These are phyloP conservation scores for Galleria mellonella DNA, from an alignment of 1,140 invertebrate genomes.

Conservation along the genomic window DNA sequence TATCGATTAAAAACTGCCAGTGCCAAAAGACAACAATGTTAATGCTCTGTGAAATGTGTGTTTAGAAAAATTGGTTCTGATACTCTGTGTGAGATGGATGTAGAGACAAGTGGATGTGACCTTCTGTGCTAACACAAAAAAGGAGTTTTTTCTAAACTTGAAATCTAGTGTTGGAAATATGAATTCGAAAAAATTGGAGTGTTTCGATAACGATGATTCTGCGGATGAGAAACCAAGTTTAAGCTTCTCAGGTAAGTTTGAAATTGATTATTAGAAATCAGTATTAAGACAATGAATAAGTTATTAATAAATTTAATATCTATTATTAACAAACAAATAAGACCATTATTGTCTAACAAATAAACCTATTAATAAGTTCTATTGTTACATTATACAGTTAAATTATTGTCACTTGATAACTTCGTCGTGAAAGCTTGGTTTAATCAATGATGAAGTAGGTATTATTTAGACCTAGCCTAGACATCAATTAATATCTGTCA, in stretches of 20 bases:
- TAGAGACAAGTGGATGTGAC: constrained; percentile 48
- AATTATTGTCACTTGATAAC: neutral
- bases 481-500: too few species aligned
- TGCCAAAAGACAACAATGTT: constrained; percentile 1
- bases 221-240: constrained; percentile 64
- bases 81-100: constrained; percentile 25
- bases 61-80: neutral
- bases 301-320: too few species aligned
- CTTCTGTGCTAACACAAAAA: constrained; percentile 30
- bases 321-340: too few species aligned
- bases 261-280: neutral
- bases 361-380: constrained; percentile 11
- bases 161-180: constrained; percentile 37
- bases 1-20: neutral
- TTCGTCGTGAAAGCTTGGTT: neutral
- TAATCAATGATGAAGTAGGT: constrained; percentile 6
- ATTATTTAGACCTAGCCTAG: too few species aligned
- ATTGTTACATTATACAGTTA: constrained; percentile 1
- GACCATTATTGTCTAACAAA: neutral
- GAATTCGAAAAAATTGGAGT: constrained; percentile 71
- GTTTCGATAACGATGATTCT: constrained; percentile 58
- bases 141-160: constrained; percentile 36
- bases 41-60: constrained; percentile 7
- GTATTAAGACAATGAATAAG: too few species aligned
- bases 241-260: constrained; percentile 66